These are phyloP conservation scores for Phataginus tetradactyla DNA, from an alignment of 2,797 vertebrate species.

Conservation along the genomic window DNA sequence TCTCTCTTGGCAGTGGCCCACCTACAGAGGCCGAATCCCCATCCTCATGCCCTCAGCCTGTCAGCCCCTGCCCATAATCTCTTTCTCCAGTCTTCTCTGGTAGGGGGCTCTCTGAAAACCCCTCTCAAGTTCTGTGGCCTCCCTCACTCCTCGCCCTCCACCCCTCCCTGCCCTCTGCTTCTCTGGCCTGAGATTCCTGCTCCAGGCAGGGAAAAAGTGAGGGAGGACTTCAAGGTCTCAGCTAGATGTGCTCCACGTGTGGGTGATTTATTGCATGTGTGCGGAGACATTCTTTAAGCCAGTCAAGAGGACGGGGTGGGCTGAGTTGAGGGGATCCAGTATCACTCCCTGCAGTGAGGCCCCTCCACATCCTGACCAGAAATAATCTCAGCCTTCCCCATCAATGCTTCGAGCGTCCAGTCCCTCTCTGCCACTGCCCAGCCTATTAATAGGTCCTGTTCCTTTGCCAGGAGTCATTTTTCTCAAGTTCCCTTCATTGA, in stretches of 20 bases:
- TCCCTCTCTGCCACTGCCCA: slow-evolving; percentile 61
- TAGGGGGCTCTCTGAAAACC: neutral
- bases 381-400: slow-evolving; percentile 78
- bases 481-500: slow-evolving; percentile 76
- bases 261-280: slow-evolving; percentile 29
- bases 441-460: slow-evolving; percentile 78
- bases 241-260: slow-evolving; percentile 42
- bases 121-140: neutral
- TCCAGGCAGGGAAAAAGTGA: slow-evolving; percentile 58
- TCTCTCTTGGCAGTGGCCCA: neutral
- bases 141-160: neutral
- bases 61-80: neutral
- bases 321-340: slow-evolving; percentile 41
- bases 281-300: neutral
- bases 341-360: slow-evolving; percentile 62
- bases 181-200: slow-evolving; percentile 29
- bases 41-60: neutral
- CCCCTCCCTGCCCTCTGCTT: neutral
- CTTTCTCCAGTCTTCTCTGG: neutral
- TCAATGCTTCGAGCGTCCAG: neutral
- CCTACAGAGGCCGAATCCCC: neutral
- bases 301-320: neutral
- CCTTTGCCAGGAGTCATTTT: slow-evolving; percentile 78
- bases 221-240: neutral
- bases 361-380: slow-evolving; percentile 74